Base-by-base conservation (phyloP, 30 jellyfish, hydroid and myxozoan genomes). In the Aurelia coerulea region DNA sequence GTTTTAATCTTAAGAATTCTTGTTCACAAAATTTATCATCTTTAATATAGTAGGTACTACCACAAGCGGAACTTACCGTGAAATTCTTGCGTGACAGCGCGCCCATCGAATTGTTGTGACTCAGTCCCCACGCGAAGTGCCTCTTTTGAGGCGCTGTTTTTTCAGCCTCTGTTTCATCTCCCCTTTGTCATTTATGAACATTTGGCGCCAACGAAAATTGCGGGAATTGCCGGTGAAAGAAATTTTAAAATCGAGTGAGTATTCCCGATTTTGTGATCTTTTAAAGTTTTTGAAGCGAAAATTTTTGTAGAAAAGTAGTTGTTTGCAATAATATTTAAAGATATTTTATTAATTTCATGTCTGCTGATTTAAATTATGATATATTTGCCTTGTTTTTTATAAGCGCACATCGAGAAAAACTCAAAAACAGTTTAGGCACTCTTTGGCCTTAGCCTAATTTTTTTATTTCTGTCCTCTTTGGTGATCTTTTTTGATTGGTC, bases 101-200 rank as follows among this genome's bases (percentile, higher is more conserved):
- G 49, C 49, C 49, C 3, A 37, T 2, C 5, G 49, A 37, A 37
- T 37, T 37, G 49, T 37, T 37, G 49, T 37, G 49, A 37, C 49
- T 37, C 49, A 4, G 49, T 37, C 49, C 3, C 5, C 49, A 4
- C 76, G 51, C 76, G 32, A 66, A 15, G 76, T 29, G 41, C 33
- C 76, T 17, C 76, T 66, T 34, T 66, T 66, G 76, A 5, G 76
- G 53, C 76, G 76, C 76, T 66, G 76, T 66, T 66, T 13, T 66
- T 66, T 15, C 68, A 66, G 76, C 76, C 76, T 66, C 76, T 66
- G 76, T 66, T 15, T 66, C 33, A 29, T 15, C 37, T 66, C 33
- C n/a, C 33, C 33, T 15, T 2, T 66, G 41, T 29, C 33, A 15
- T 29, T 15, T 66, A 66, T 66, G 76, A 66, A 66, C 33, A 2